Evolutionary conservation across 2,113 vertebrate genomes (phyloP).

Genomic region (Pantherophis guttatus): DNA sequence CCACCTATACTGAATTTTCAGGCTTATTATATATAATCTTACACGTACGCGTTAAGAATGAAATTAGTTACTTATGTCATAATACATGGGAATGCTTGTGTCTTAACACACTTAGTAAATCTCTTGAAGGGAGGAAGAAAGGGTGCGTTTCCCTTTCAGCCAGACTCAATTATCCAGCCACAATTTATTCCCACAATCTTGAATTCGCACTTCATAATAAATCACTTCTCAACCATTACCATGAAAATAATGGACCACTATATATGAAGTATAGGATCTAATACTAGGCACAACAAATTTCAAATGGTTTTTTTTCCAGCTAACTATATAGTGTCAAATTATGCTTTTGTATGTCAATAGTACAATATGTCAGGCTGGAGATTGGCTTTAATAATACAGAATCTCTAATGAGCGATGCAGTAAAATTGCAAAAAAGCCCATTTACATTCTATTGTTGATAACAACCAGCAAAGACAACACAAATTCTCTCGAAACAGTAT

Average conservation of each 20-base stretch:
- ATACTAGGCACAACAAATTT: background rate
- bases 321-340: background rate
- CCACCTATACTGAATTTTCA: background rate
- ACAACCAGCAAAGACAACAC: background rate
- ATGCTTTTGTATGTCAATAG: background rate
- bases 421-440: background rate
- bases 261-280: background rate
- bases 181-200: background rate
- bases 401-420: background rate
- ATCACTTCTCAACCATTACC: background rate
- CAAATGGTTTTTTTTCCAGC: background rate
- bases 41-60: background rate
- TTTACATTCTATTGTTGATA: background rate
- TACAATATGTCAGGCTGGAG: background rate
- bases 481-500: background rate
- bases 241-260: background rate
- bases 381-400: background rate
- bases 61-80: background rate
- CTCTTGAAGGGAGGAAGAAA: background rate
- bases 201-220: background rate
- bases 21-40: background rate
- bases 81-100: background rate
- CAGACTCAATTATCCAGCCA: background rate
- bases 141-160: background rate
- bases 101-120: background rate